Evolutionary conservation across 2,113 vertebrate genomes (phyloP).

Genomic region (Nothoprocta pentlandii): DNA sequence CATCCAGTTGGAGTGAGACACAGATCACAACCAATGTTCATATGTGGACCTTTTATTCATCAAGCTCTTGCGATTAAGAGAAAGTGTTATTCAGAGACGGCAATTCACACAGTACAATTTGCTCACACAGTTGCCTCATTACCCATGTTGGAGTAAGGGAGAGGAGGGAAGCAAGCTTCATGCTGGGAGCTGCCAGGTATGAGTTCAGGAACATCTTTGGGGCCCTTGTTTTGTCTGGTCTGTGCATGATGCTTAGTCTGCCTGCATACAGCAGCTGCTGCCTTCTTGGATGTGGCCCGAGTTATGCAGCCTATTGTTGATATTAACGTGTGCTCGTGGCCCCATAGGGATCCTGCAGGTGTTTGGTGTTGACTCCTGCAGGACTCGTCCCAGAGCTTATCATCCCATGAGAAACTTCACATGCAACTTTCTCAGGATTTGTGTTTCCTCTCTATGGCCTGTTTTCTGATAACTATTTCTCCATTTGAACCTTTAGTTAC

Average conservation of each 20-base stretch:
- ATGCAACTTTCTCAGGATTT: background rate
- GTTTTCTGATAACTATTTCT: background rate
- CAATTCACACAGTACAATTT: background rate
- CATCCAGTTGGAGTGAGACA: background rate
- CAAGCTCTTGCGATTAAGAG: background rate
- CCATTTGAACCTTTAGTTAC: background rate
- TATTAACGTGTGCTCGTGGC: accelerated
- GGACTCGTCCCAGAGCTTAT: background rate
- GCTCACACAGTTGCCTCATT: background rate
- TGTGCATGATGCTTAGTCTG: background rate
- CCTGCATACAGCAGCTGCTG: background rate
- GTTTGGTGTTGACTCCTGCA: background rate
- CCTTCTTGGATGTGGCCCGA: background rate
- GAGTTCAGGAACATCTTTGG: background rate
- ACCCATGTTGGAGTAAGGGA: background rate
- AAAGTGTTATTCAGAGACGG: background rate
- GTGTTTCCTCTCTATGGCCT: background rate
- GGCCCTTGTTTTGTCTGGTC: background rate
- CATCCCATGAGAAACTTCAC: background rate
- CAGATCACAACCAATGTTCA: background rate
- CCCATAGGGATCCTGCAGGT: background rate
- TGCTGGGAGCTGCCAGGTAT: background rate
- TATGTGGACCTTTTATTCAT: background rate
- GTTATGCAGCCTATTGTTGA: background rate
- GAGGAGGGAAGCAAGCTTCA: background rate